Evolutionary conservation across 1,140 invertebrate species (phyloP).

Genomic region (Cydia splendana): DNA sequence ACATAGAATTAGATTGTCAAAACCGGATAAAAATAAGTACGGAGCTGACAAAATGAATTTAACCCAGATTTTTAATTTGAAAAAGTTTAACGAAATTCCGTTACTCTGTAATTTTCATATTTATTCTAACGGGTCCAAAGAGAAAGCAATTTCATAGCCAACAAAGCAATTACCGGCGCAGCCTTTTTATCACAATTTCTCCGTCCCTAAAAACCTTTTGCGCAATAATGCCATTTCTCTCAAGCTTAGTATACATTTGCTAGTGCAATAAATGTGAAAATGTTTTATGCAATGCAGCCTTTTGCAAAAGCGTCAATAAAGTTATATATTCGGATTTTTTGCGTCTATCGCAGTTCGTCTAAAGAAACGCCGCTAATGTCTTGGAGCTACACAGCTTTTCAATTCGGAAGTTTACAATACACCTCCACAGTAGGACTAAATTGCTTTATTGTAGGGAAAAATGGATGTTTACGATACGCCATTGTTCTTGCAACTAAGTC

Average conservation of each 20-base stretch:
- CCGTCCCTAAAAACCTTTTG: constrained; percentile 48
- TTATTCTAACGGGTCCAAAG: constrained; percentile 3
- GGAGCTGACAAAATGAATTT: neutral
- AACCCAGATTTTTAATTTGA: constrained; percentile 16
- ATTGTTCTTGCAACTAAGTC: constrained; percentile 51
- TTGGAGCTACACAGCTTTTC: constrained; percentile 50
- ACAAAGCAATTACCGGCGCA: constrained; percentile 5
- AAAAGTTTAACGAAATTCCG: constrained; percentile 10
- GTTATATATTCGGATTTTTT: constrained; percentile 39
- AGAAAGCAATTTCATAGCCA: constrained; percentile 27
- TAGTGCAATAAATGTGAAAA: constrained; percentile 30
- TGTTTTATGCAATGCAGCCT: constrained; percentile 51
- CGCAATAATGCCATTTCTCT: constrained; percentile 63
- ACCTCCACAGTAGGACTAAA: constrained; percentile 67
- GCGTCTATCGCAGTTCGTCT: constrained; percentile 36
- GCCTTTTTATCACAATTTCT: constrained; percentile 57
- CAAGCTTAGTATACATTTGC: constrained; percentile 31
- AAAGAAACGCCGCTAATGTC: constrained; percentile 59
- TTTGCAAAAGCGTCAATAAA: constrained; percentile 51
- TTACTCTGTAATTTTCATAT: constrained; percentile 16
- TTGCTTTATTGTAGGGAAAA: constrained; percentile 65
- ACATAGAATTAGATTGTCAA: no score
- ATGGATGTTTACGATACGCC: constrained; percentile 58
- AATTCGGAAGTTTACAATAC: constrained; percentile 70
- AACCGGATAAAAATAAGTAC: no score